Base-by-base conservation (phyloP, 1,140 invertebrate species). In the Gonatopus flavifemur region DNA sequence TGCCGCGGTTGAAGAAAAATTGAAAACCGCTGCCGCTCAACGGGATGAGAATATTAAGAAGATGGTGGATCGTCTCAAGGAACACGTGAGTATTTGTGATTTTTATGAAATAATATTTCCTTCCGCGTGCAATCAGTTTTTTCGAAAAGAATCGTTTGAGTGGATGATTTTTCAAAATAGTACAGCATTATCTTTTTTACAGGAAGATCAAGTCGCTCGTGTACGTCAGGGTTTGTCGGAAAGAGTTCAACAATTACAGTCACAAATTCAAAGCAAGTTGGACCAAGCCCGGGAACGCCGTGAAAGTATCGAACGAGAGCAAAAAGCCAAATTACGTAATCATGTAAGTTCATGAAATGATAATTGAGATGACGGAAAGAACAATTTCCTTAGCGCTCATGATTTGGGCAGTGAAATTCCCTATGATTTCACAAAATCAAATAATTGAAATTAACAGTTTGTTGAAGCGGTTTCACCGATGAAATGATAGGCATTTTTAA, bases 21-120 rank as follows among this genome's bases (percentile, higher is more conserved):
- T 93, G 72, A 88, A 87, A 74, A 85, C 84, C 44, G 91, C 90
- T 57, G 84, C 89, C 54, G 86, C 86, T 61, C 89, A 93, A 74
- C 85, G 91, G 55, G 89, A 93, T 73, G 88, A 89, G 64, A 89
- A 93, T 70, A 86, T 93, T 39, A 91, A 91, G 76, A 90, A 88
- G 72, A 91, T 94, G 85, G 77, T 93, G 44, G 88, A 91, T 62
- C 88, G 91, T 59, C 84, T 96, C 7, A 90, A 89, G 74, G 89
- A 94, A 74, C 91, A 94, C 78, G 92, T 94, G 72, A 87, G 87
- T 84, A 49, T 41, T 18, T n/a, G 5, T 13, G 10, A 30, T 40
- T 9, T 35, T 12, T n/a, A 36, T 52, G 37, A 37, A 18, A 22
- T n/a, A n/a, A n/a, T n/a, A n/a, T n/a, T n/a, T n/a, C n/a, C n/a